Conservation (phyloP, 2,888 invertebrate genomes). For the Hydriomena furcata region DNA sequence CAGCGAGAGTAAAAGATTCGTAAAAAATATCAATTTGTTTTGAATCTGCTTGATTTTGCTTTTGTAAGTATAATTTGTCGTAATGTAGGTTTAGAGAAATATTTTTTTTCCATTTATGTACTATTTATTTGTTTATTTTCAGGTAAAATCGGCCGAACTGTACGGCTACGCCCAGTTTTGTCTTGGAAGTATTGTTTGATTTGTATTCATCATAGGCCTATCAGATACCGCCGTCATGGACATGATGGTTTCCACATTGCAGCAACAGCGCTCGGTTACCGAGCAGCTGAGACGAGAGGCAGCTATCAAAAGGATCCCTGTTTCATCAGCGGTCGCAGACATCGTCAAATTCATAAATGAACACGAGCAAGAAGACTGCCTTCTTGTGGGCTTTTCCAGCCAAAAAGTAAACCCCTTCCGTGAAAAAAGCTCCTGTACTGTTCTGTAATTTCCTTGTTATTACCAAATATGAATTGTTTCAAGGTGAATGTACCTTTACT, state of each 20-base stretch:
- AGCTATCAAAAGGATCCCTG: slow-evolving; percentile 92
- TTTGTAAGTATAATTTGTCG: not conserved
- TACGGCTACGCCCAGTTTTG: slow-evolving; percentile 76
- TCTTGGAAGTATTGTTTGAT: slow-evolving; percentile 57
- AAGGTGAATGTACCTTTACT: too few species aligned
- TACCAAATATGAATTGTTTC: slow-evolving; percentile 14
- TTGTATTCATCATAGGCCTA: slow-evolving; percentile 90
- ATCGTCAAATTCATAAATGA: slow-evolving; percentile 95
- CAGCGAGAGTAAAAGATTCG: too few species aligned
- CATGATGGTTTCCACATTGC: slow-evolving; percentile 96
- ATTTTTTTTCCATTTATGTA: not conserved
- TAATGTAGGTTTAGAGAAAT: slow-evolving; percentile 9
- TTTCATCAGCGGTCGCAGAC: slow-evolving; percentile 95
- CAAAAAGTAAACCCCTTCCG: slow-evolving; percentile 98
- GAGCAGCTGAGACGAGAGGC: slow-evolving; percentile 97
- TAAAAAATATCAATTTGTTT: too few species aligned
- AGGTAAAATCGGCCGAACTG: slow-evolving; percentile 40
- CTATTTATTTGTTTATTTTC: slow-evolving; percentile 31
- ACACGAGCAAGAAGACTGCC: slow-evolving; percentile 96
- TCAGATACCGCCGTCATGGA: slow-evolving; percentile 95
- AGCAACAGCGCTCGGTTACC: slow-evolving; percentile 96
- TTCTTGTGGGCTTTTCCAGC: slow-evolving; percentile 96
- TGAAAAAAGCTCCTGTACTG: slow-evolving; percentile 94
- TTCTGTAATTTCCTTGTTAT: slow-evolving; percentile 84
- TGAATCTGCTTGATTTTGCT: too few species aligned